Evolutionary conservation across 2,113 vertebrate genomes (phyloP).

Genomic region (Lasiurus cinereus): DNA sequence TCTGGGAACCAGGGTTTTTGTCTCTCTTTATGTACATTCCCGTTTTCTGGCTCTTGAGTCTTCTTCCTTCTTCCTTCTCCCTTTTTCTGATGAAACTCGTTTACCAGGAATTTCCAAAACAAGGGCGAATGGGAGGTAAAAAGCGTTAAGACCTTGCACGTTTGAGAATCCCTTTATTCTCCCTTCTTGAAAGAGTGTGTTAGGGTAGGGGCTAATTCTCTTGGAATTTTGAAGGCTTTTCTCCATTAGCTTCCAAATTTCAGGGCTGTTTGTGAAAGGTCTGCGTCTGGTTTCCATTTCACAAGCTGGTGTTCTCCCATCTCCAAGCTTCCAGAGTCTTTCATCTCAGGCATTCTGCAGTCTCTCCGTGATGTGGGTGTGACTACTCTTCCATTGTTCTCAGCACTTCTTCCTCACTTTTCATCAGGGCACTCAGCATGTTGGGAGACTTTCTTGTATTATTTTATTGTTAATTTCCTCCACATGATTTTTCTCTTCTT

Average conservation of each 20-base stretch:
- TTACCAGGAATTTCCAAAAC: conserved; percentile 4
- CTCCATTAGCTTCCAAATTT: neutral
- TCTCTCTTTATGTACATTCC: neutral
- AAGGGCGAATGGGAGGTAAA: neutral
- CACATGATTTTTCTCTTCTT: neutral
- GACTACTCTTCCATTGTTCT: neutral
- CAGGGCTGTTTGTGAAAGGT: neutral
- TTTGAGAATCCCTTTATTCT: neutral
- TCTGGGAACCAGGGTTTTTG: neutral
- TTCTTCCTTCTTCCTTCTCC: neutral
- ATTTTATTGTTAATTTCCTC: conserved; percentile 41
- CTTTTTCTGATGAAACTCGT: neutral
- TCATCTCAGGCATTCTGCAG: neutral
- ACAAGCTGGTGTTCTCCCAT: neutral
- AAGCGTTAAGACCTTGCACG: neutral
- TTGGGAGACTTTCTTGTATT: neutral
- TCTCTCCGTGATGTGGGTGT: neutral
- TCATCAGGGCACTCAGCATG: neutral
- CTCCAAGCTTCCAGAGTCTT: neutral
- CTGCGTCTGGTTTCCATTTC: neutral
- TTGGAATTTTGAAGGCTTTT: neutral
- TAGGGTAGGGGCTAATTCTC: neutral
- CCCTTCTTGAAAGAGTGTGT: neutral
- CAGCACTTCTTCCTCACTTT: neutral
- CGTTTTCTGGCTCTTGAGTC: neutral